Evolutionary conservation across 1,140 invertebrate species (phyloP).

Genomic region (Saccostrea glomerata): DNA sequence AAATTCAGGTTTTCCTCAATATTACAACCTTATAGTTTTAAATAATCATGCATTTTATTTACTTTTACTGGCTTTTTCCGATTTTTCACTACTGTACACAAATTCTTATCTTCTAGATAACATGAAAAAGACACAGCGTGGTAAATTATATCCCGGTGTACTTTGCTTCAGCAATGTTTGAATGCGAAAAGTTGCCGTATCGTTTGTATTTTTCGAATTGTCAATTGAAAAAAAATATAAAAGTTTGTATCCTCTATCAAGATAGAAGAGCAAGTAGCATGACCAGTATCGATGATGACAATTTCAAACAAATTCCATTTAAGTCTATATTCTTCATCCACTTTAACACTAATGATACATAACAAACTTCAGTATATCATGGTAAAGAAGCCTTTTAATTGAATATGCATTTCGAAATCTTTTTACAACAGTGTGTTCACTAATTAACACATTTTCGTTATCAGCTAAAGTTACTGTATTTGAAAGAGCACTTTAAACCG

Average conservation of each 20-base stretch:
- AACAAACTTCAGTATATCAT: slow-evolving; percentile 37
- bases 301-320: slow-evolving; percentile 1
- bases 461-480: slow-evolving; percentile 37
- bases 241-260: slow-evolving; percentile 41
- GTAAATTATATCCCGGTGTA: slow-evolving; percentile 34
- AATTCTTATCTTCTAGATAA: slow-evolving; percentile 17
- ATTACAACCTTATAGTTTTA: too few species aligned
- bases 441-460: slow-evolving; percentile 19
- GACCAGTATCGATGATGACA: slow-evolving; percentile 42
- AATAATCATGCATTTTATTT: too few species aligned
- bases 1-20: too few species aligned
- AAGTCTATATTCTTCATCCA: slow-evolving; percentile 43
- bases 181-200: slow-evolving; percentile 9
- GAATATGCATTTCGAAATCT: slow-evolving; percentile 57
- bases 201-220: slow-evolving; percentile 13
- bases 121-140: neutral
- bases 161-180: slow-evolving; percentile 42
- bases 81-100: slow-evolving; percentile 22
- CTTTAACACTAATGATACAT: slow-evolving; percentile 49
- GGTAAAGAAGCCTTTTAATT: slow-evolving; percentile 41
- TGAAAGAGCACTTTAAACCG: slow-evolving; percentile 40
- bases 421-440: slow-evolving; percentile 50
- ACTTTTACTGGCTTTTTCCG: too few species aligned
- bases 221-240: slow-evolving; percentile 15
- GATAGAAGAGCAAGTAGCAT: slow-evolving; percentile 47